Evolutionary conservation across 2,797 vertebrate species (phyloP).

Genomic region (Coranthus polyacanthus): DNA sequence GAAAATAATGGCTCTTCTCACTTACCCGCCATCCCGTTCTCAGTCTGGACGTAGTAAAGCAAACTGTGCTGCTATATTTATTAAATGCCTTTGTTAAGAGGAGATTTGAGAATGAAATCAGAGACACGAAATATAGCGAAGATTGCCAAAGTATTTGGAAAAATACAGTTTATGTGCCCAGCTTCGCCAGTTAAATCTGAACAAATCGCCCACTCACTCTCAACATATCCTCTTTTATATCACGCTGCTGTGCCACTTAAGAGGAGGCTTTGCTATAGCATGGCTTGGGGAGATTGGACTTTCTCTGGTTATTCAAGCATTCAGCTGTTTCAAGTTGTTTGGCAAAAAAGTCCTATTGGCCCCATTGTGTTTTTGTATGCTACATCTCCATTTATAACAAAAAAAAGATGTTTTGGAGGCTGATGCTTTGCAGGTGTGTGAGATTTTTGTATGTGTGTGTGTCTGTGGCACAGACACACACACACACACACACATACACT

Average conservation of each 20-base stretch:
- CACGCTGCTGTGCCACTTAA: slow-evolving; percentile 30
- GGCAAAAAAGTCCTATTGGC: slow-evolving; percentile 17
- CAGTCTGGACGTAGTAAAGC: slow-evolving; percentile 3
- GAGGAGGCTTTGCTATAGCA: slow-evolving; percentile 10
- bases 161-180: slow-evolving; percentile 27
- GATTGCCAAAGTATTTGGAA: slow-evolving; percentile 29
- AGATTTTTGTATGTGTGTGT: background rate
- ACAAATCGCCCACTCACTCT: slow-evolving; percentile 42
- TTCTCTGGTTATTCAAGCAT: slow-evolving; percentile 24
- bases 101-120: slow-evolving; percentile 19
- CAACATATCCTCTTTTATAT: slow-evolving; percentile 39
- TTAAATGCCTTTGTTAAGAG: background rate
- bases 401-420: slow-evolving; percentile 28
- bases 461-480: slow-evolving; percentile 11
- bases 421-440: slow-evolving; percentile 25
- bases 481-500: too few relatives aligned
- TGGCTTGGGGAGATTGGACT: slow-evolving; percentile 26
- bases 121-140: background rate
- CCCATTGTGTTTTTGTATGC: slow-evolving; percentile 23
- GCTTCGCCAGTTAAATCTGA: slow-evolving; percentile 18
- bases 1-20: slow-evolving; percentile 3
- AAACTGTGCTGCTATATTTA: background rate
- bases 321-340: slow-evolving; percentile 19
- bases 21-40: background rate
- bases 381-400: slow-evolving; percentile 37